Evolutionary conservation across 2,113 vertebrate species (phyloP).

Genomic region (Eira barbara): DNA sequence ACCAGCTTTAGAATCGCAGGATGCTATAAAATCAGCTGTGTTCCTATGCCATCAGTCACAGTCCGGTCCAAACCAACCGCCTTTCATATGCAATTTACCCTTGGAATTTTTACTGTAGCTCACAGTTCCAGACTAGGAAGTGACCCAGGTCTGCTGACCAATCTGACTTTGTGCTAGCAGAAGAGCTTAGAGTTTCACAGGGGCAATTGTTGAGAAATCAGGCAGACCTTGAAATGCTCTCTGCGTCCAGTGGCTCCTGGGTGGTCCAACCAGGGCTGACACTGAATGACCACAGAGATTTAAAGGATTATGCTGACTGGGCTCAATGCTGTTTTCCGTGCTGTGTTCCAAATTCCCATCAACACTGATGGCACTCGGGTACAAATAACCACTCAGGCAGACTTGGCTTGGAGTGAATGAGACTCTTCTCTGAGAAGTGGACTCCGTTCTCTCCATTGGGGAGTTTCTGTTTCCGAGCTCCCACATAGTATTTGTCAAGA

Average conservation of each 20-base stretch:
- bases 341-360: conserved; percentile 11
- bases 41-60: conserved; percentile 56
- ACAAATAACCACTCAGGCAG: conserved; percentile 24
- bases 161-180: neutral
- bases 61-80: neutral
- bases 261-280: conserved; percentile 18
- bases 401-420: conserved; percentile 5
- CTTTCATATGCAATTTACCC: neutral
- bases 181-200: conserved; percentile 38
- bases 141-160: neutral
- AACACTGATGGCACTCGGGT: neutral
- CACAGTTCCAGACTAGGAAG: neutral
- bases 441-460: neutral
- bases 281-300: neutral
- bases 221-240: neutral
- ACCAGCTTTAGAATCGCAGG: conserved; percentile 46
- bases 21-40: conserved; percentile 50
- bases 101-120: conserved; percentile 30
- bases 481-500: neutral
- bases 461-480: neutral
- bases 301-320: conserved; percentile 11
- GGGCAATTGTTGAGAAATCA: neutral
- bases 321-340: neutral
- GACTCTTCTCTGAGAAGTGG: neutral
- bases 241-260: neutral